phyloP scores from a whole-genome alignment of 2,888 invertebrate genomes.

The Mesoligia furuncula region DNA sequence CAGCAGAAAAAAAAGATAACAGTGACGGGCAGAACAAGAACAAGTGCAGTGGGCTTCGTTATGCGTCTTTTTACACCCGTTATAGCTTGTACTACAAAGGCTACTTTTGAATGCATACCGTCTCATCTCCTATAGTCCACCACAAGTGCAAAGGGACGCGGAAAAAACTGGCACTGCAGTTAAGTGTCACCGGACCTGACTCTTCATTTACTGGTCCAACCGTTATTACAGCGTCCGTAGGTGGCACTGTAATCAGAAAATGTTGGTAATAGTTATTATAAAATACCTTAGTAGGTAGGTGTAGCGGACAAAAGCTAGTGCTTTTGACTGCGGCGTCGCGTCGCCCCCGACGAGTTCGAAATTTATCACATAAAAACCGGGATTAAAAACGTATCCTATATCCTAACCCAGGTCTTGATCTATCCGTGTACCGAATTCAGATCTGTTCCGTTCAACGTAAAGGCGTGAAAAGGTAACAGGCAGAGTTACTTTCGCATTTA shows the following conservation, averaged over 20 bases:
- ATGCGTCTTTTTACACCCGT: neutral
- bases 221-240: conserved; percentile 73
- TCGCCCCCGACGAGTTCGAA: too few relatives aligned
- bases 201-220: conserved; percentile 60
- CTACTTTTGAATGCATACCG: conserved; percentile 66
- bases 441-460: too few relatives aligned
- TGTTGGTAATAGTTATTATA: too few relatives aligned
- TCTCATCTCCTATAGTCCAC: conserved; percentile 82
- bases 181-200: conserved; percentile 73
- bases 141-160: conserved; percentile 74
- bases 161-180: conserved; percentile 81
- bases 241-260: conserved; percentile 74
- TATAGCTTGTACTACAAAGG: neutral
- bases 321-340: too few relatives aligned
- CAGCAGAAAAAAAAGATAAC: neutral
- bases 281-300: too few relatives aligned
- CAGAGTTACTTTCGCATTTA: too few relatives aligned
- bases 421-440: too few relatives aligned
- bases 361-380: too few relatives aligned
- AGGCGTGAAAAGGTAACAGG: too few relatives aligned
- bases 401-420: too few relatives aligned
- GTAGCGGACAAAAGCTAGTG: too few relatives aligned
- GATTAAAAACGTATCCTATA: too few relatives aligned
- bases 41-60: neutral
- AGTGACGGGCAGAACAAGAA: neutral